A percentile compares a stretch with the other conserved stretches of the same genome.
These are phyloP conservation scores for Carcina quercana DNA, from an alignment of 2,888 invertebrate genomes.

Conservation along the genomic window DNA sequence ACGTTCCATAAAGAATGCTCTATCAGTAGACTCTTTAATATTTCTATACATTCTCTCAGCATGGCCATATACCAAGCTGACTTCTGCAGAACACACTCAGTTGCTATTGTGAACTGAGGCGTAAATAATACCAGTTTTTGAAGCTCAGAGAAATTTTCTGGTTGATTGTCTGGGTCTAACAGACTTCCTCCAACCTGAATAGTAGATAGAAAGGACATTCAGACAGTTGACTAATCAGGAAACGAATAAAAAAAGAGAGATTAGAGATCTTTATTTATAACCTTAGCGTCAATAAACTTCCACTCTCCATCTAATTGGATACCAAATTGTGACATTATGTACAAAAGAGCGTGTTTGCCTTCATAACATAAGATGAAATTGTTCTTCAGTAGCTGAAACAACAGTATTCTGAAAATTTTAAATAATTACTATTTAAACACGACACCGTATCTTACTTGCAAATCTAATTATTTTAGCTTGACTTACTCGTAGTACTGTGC, in stretches of 20 bases:
- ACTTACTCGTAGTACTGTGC: background rate
- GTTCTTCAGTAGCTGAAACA: slow-evolving; percentile 26
- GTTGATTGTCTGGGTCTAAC: slow-evolving; percentile 54
- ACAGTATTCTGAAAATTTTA: slow-evolving; percentile 30
- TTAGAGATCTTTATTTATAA: slow-evolving; percentile 19
- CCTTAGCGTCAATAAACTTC: slow-evolving; percentile 41
- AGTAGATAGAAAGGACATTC: slow-evolving; percentile 4
- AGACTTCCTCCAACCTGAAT: slow-evolving; percentile 53
- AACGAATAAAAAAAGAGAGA: too few relatives aligned
- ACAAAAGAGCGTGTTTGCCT: slow-evolving; percentile 45
- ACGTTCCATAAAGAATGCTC: slow-evolving; percentile 48
- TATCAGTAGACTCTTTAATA: slow-evolving; percentile 25
- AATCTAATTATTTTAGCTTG: background rate
- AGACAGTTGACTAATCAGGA: too few relatives aligned
- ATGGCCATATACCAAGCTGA: slow-evolving; percentile 40
- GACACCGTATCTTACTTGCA: background rate
- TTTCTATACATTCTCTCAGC: slow-evolving; percentile 30
- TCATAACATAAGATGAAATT: slow-evolving; percentile 49
- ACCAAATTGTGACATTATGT: slow-evolving; percentile 31
- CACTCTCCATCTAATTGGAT: slow-evolving; percentile 24
- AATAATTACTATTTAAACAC: too few relatives aligned
- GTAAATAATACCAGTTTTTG: slow-evolving; percentile 34
- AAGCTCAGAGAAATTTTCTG: slow-evolving; percentile 43
- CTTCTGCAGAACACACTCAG: slow-evolving; percentile 42
- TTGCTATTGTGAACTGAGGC: slow-evolving; percentile 38